Evolutionary conservation across 2,113 vertebrate species (phyloP), one percentile per base, ranked within the genome.

Genomic region (Oreocharis arfaki): DNA sequence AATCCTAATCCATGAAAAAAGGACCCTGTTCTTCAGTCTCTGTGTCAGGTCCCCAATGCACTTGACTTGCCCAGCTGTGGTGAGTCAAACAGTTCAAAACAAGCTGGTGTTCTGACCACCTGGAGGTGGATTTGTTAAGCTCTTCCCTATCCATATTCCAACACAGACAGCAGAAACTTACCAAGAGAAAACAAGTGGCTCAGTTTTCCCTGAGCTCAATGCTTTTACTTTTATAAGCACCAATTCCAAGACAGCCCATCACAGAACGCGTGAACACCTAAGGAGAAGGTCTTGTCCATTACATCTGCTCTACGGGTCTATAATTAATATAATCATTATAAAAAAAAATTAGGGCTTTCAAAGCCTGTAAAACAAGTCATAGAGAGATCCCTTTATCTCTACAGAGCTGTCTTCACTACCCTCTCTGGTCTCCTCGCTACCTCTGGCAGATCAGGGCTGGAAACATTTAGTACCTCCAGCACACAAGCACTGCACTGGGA

Each of bases 331-430:
- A 70, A 81, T 33, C 5, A 39, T 68, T 90, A 68, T 14, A 5
- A 39, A 53, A 90, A 94, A 93, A n/a, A 89, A n/a, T 2, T 32
- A 89, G 37, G 44, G 24, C 26, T 86, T 88, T 92, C 64, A 79
- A 87, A 94, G 79, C 71, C 88, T 77, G 79, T 81, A 86, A 86
- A 93, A 92, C 87, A 89, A 90, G 80, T 84, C 64, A 88, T 1
- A 71, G 85, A 92, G 22, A 17, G 76, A 90, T 67, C 47, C 35
- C 80, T 84, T 69, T 94, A 95, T 86, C 87, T 93, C 67, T 64
- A 83, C 33, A 78, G 56, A 56, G 32, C 44, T 75, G 73, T 67
- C 60, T 63, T 50, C 39, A 35, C 24, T 12, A 55, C 9, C 9
- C 12, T 82, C 5, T 47, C 59, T 8, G 11, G 17, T 46, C 63